Base-by-base conservation (phyloP, 1,140 invertebrate genomes). In the Leptoteleia sp. region DNA sequence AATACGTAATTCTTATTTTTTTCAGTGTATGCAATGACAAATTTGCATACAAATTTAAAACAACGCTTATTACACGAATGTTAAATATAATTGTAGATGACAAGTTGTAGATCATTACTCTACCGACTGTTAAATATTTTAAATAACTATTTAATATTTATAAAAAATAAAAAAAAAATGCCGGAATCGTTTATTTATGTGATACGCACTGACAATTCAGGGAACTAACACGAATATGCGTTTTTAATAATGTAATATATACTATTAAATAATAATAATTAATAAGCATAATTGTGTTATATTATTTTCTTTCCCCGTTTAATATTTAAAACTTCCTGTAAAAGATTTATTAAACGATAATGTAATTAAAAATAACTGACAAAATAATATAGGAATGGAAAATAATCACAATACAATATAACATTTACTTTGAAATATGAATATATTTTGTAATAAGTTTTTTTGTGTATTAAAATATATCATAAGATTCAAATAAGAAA, bases 201-300 rank as follows among this genome's bases (percentile, higher is more conserved):
- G 68, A 83, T 78, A 75, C 47, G 45, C 38, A 64, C 55, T 76
- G 42, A 64, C 59, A 61, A 59, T 70, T 81, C 72, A 82, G 57
- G 67, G 84, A 77, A 81, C 75, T 79, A 76, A 85, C 70, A 82
- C 73, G 48, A 52, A 38, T 52, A 62, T 77, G 76, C 64, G 45
- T 86, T 85, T 84, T 82, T 84, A 84, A 83, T 82, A 81, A 83
- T 85, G 84, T 86, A 83, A 83, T 78, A 84, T 84, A 83, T 72
- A 67, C 48, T 50, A 72, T 70, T 81, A 73, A 73, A 79, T 80
- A 82, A 84, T 81, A 83, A 48, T 33, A 38, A 27, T 67, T 45
- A 59, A 57, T 37, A 48, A 48, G 22, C n/a, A 55, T 31, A 35
- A n/a, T n/a, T n/a, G n/a, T n/a, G n/a, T n/a, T n/a, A n/a, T n/a